These are phyloP conservation scores for Podarcis lilfordi DNA, from an alignment of 2,797 vertebrate genomes.

Conservation along the genomic window DNA sequence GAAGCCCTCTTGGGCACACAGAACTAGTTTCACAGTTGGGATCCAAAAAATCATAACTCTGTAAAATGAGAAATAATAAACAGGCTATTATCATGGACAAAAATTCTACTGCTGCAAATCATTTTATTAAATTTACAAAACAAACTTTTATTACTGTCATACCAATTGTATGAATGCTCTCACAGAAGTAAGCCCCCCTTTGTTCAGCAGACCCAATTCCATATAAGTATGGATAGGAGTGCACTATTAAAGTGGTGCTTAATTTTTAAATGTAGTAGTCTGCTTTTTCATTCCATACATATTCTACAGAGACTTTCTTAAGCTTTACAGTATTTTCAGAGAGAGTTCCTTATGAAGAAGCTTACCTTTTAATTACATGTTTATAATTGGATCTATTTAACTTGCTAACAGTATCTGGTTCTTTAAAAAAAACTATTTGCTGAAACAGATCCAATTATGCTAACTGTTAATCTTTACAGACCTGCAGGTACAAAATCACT, in stretches of 20 bases:
- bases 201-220: not conserved
- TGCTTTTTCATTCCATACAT: conserved; percentile 58
- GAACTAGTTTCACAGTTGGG: not conserved
- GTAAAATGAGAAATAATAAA: not conserved
- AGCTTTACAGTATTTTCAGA: conserved; percentile 56
- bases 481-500: conserved; percentile 21
- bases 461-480: not conserved
- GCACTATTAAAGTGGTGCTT: conserved; percentile 42
- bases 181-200: not conserved
- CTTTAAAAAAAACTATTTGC: conserved; percentile 61
- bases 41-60: not conserved
- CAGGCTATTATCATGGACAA: not conserved
- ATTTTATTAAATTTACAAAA: not conserved
- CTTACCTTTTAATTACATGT: conserved; percentile 62
- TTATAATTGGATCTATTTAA: conserved; percentile 63
- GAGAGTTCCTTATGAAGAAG: conserved; percentile 51
- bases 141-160: no score
- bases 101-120: not conserved
- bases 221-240: not conserved
- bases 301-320: conserved; percentile 35
- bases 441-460: not conserved
- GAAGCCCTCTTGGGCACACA: no score
- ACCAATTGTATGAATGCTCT: not conserved
- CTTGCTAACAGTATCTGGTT: conserved; percentile 34
- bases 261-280: conserved; percentile 56